These are phyloP conservation scores for Limnodromus scolopaceus DNA, from an alignment of 2,797 vertebrate genomes.

Conservation along the genomic window DNA sequence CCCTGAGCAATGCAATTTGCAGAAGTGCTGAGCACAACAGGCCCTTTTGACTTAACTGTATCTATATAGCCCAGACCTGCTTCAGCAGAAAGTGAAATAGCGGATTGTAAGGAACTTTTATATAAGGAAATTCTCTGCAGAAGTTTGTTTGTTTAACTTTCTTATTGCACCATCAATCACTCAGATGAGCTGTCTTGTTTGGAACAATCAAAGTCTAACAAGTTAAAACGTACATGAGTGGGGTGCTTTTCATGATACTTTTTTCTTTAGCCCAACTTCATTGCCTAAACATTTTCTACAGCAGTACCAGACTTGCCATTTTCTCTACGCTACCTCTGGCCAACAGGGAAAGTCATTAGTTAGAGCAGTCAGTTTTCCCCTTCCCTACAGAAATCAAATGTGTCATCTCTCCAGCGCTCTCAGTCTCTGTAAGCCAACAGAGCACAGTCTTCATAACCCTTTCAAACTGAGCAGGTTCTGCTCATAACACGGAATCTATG, in stretches of 20 bases:
- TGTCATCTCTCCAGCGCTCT: slow-evolving; percentile 37
- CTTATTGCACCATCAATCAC: neutral
- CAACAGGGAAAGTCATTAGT: slow-evolving; percentile 10
- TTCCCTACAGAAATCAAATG: slow-evolving; percentile 68
- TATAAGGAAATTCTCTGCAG: neutral
- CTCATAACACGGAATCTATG: neutral
- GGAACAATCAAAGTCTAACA: neutral
- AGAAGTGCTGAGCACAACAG: neutral
- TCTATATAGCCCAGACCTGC: neutral
- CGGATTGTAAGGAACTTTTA: neutral
- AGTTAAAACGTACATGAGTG: neutral
- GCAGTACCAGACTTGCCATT: neutral
- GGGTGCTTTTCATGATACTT: neutral
- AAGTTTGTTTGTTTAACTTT: neutral
- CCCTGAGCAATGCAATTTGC: neutral
- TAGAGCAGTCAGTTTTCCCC: slow-evolving; percentile 41
- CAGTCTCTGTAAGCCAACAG: neutral
- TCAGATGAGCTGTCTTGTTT: neutral
- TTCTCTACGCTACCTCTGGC: neutral
- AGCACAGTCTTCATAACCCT: neutral
- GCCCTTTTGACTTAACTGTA: neutral
- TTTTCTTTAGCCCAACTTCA: neutral
- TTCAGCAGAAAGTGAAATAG: neutral
- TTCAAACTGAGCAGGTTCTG: neutral
- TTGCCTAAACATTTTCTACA: neutral